A percentile compares a stretch with the other conserved stretches of the same genome.
These are phyloP conservation scores for Passer domesticus DNA, from an alignment of 2,113 vertebrate genomes.

Conservation along the genomic window DNA sequence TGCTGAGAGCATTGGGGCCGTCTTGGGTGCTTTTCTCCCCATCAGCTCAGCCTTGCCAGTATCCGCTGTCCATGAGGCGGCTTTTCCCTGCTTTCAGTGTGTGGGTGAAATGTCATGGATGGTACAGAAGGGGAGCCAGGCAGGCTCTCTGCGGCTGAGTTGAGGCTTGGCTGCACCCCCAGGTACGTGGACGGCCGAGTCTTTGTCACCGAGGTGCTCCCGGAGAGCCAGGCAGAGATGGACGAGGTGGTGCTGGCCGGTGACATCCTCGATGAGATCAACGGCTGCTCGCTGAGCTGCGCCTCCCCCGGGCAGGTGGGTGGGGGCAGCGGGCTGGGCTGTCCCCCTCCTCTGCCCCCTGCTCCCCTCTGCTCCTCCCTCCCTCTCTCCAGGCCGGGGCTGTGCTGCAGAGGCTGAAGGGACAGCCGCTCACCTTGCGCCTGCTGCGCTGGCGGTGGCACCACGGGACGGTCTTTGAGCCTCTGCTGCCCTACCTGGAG, in stretches of 20 bases:
- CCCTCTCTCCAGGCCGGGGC: slow-evolving; percentile 67
- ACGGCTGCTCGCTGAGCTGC: slow-evolving; percentile 76
- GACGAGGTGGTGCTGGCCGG: slow-evolving; percentile 75
- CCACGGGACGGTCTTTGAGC: slow-evolving; percentile 67
- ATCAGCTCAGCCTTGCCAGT: fast-evolving
- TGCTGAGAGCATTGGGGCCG: fast-evolving
- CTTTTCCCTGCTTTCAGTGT: not conserved
- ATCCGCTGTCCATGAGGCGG: not conserved
- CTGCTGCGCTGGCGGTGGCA: slow-evolving; percentile 72
- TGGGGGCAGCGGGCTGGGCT: not conserved
- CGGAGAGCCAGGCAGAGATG: slow-evolving; percentile 74
- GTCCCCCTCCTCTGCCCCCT: not conserved
- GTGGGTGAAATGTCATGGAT: not conserved
- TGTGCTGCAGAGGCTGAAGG: slow-evolving; percentile 73
- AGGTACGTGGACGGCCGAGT: slow-evolving; percentile 79
- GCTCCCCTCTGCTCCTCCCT: not conserved
- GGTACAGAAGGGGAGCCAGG: not conserved
- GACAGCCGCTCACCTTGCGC: slow-evolving; percentile 67
- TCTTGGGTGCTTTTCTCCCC: fast-evolving
- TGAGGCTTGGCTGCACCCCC: not conserved
- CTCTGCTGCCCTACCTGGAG: slow-evolving; percentile 74
- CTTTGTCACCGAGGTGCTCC: slow-evolving; percentile 76
- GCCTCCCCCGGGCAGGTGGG: slow-evolving; percentile 76
- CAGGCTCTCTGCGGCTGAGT: not conserved
- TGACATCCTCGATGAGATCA: slow-evolving; percentile 84